Conservation (phyloP, 2,888 invertebrate species). For the Drosophila barbarae region DNA sequence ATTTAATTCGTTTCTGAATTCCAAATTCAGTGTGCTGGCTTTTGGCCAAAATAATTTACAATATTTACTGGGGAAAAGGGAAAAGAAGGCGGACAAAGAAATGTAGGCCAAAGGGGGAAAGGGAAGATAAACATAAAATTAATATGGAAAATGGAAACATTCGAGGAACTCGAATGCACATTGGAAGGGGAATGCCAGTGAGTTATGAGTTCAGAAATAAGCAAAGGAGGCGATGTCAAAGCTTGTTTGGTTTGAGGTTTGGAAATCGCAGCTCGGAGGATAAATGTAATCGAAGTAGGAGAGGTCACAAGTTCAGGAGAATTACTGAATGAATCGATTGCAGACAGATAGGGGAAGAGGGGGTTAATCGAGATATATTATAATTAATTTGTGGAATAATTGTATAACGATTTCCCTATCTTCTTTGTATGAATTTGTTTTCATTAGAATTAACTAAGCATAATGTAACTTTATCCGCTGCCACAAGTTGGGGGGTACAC, state of each 20-base stretch:
- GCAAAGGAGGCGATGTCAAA: slow-evolving; percentile 4
- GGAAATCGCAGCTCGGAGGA: neutral
- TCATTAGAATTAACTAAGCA: slow-evolving; percentile 34
- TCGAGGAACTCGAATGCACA: slow-evolving; percentile 2
- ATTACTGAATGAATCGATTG: neutral
- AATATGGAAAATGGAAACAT: slow-evolving; percentile 23
- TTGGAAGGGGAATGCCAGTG: neutral
- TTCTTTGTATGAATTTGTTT: neutral
- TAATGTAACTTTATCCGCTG: slow-evolving; percentile 10
- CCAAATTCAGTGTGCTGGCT: slow-evolving; percentile 45
- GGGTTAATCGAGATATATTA: neutral
- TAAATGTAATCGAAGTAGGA: neutral
- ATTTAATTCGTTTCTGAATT: slow-evolving; percentile 53
- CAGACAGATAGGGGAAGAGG: neutral
- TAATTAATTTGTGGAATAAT: neutral
- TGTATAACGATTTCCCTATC: neutral
- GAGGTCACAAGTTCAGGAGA: neutral
- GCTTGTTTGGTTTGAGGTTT: neutral
- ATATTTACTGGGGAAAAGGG: slow-evolving; percentile 10
- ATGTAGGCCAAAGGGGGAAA: neutral
- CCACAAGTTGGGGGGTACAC: neutral
- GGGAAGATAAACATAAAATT: slow-evolving; percentile 11
- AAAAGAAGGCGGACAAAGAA: slow-evolving; percentile 2
- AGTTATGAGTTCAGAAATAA: slow-evolving; percentile 6
- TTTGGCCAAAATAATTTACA: slow-evolving; percentile 45